Conservation (phyloP, 2,888 invertebrate species). For the Sarcophaga carnaria region DNA sequence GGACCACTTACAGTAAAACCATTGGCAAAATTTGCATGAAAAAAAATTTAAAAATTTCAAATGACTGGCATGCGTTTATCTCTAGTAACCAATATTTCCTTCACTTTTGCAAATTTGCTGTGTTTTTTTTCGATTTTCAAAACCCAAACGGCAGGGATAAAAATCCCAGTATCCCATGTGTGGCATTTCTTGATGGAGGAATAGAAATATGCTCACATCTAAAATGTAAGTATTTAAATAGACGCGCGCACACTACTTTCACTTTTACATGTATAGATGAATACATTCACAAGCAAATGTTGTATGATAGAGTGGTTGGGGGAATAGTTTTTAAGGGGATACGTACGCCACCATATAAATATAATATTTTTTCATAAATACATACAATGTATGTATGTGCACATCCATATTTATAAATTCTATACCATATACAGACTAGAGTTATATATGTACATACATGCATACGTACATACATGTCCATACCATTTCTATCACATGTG, state of each 20-base stretch:
- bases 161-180: no score
- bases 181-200: no score
- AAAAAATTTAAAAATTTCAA: no score
- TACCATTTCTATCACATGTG: no score
- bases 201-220: no score
- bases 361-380: neutral
- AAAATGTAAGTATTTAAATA: neutral
- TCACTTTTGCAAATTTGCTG: no score
- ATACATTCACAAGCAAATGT: neutral
- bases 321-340: neutral
- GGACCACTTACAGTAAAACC: no score
- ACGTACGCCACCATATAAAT: neutral
- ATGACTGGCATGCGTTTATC: no score
- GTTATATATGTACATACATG: neutral
- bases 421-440: neutral
- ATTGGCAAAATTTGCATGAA: no score
- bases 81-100: no score
- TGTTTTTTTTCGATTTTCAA: no score
- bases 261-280: conserved; percentile 42
- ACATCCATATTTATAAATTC: neutral
- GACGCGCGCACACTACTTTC: conserved; percentile 67
- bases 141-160: no score
- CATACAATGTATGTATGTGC: neutral
- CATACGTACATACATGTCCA: neutral
- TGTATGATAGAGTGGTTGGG: neutral